phyloP scores from a whole-genome alignment of 2,797 vertebrate genomes.

The Coregonus sp. region DNA sequence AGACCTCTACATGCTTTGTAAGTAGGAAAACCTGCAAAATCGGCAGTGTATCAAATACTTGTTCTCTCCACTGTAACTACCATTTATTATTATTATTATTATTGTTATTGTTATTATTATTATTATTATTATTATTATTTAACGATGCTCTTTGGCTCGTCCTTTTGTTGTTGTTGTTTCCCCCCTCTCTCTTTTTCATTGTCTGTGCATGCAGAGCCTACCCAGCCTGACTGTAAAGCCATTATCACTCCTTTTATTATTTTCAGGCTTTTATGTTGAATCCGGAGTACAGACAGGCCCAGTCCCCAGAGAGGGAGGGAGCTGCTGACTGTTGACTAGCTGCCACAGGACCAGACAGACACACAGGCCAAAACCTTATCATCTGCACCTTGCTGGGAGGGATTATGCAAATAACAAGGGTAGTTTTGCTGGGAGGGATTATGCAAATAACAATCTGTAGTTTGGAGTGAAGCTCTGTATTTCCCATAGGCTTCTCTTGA shows the following conservation, averaged over 20 bases:
- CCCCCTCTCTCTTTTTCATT: constrained; percentile 40
- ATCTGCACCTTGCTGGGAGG: constrained; percentile 32
- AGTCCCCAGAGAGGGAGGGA: constrained; percentile 38
- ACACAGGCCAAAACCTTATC: constrained; percentile 56
- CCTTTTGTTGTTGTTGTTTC: constrained; percentile 16
- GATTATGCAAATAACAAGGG: constrained; percentile 60
- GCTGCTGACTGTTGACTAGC: constrained; percentile 64
- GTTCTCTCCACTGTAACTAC: no score
- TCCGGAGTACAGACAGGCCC: constrained; percentile 41
- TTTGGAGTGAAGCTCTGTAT: constrained; percentile 24
- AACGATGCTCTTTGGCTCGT: constrained; percentile 31
- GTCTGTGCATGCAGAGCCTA: constrained; percentile 28
- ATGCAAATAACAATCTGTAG: constrained; percentile 51
- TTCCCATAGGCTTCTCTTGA: not conserved
- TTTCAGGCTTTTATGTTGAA: constrained; percentile 54
- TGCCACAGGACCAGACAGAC: constrained; percentile 32
- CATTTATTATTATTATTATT: no score
- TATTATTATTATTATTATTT: not conserved
- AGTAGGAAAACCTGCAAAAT: no score
- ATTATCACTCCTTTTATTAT: constrained; percentile 51
- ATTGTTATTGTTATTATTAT: no score
- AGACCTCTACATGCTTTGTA: no score
- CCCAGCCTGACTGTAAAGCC: constrained; percentile 46
- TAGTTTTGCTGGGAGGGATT: constrained; percentile 53
- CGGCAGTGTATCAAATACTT: no score